Base-by-base conservation (phyloP, 2,888 invertebrate species). In the Leucozona laternaria region DNA sequence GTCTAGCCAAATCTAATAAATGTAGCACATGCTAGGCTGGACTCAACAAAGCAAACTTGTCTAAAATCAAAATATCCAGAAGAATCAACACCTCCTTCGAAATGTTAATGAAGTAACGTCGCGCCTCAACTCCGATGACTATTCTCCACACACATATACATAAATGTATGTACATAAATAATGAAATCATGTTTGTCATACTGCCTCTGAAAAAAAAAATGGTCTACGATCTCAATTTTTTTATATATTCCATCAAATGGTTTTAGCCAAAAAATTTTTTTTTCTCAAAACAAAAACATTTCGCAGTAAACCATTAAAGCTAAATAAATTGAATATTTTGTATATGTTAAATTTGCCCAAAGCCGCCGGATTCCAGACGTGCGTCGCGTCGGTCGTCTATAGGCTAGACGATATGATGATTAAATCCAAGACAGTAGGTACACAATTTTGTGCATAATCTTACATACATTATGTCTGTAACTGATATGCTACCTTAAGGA, bases 31-130 rank as follows among this genome's bases (percentile, higher is more conserved):
- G 2, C 45, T 45, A 17, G 17, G 2, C 45, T 45, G 15, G 17
- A 17, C 4, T 17, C 17, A 45, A 10, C 8, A 2, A 45, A 43
- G 3, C 40, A 43, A n/a, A 6, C 0, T 43, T 2, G 2, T 45
- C 0, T 17, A 8, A 70, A 70, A 73, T 70, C 20, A 71, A 48
- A 70, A 55, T 22, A 68, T 58, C 6, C 43, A 40, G 20, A 17
- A 70, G 53, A 53, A 40, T 31, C 25, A 57, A 20, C 13, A 28
- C 22, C 58, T 17, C 43, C 71, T 84, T 84, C 50, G 71, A 75
- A 79, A 50, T 76, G 76, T 50, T 60, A 84, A 84, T 84, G 53
- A 17, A 0, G 11, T 64, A 58, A 45, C 34, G 79, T 79, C 79
- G 64, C 76, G 25, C 2, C 5, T 22, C 13, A 75, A 79, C 71